A percentile compares a stretch with the other conserved stretches of the same genome.
These are phyloP conservation scores for Ephestia elutella DNA, from an alignment of 1,140 invertebrate genomes.

Conservation along the genomic window DNA sequence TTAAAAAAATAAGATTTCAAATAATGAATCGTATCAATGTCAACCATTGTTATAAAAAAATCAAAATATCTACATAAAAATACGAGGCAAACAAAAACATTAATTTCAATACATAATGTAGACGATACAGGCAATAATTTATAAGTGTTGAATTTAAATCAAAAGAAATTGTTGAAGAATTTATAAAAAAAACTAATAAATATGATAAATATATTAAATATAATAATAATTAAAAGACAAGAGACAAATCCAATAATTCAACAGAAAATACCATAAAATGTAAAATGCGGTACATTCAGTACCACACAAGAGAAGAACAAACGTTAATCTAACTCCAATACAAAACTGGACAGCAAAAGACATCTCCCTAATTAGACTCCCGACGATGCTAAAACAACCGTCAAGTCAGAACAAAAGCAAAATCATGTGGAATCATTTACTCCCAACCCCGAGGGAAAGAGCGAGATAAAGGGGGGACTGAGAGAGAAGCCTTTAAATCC, in stretches of 20 bases:
- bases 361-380: not conserved
- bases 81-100: too few relatives aligned
- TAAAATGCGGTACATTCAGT: too few relatives aligned
- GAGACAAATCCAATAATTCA: too few relatives aligned
- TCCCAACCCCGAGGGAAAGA: slow-evolving; percentile 39
- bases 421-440: slow-evolving; percentile 66
- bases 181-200: not conserved
- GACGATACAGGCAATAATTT: too few relatives aligned
- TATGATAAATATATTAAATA: not conserved
- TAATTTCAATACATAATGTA: too few relatives aligned
- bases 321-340: not conserved
- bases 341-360: not conserved
- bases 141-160: too few relatives aligned
- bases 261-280: too few relatives aligned
- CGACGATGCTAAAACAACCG: not conserved
- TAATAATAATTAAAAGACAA: not conserved
- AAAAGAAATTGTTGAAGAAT: too few relatives aligned
- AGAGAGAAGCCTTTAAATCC: too few relatives aligned
- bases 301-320: slow-evolving; percentile 5
- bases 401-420: slow-evolving; percentile 52
- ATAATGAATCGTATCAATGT: slow-evolving; percentile 30
- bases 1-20: not conserved
- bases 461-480: slow-evolving; percentile 27
- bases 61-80: too few relatives aligned
- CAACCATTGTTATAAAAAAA: slow-evolving; percentile 19